phyloP scores from a whole-genome alignment of 1,140 invertebrate genomes.

The Teleopsis dalmanni region DNA sequence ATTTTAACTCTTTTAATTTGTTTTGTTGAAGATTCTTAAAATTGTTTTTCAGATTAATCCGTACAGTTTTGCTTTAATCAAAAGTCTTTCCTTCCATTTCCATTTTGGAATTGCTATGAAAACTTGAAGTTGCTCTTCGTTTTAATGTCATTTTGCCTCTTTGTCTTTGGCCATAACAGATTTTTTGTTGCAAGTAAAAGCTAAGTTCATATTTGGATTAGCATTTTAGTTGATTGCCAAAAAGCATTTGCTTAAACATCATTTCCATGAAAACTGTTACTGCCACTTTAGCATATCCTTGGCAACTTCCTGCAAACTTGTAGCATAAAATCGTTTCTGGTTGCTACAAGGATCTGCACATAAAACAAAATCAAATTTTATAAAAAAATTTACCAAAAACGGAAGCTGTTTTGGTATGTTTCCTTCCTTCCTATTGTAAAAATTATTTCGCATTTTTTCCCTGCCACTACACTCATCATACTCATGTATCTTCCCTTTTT shows the following conservation, averaged over 20 bases:
- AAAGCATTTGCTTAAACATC: slow-evolving; percentile 28
- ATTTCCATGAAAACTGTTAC: slow-evolving; percentile 40
- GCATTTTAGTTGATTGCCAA: background rate
- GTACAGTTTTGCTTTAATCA: too few species aligned
- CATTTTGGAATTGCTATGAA: too few species aligned
- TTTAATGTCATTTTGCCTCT: too few species aligned
- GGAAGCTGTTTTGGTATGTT: slow-evolving; percentile 6
- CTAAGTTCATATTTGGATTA: too few species aligned
- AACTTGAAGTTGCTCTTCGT: too few species aligned
- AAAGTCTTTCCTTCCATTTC: too few species aligned
- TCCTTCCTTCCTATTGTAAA: background rate
- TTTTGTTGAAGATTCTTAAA: too few species aligned
- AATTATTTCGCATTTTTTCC: background rate
- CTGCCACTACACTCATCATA: background rate
- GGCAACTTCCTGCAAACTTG: slow-evolving; percentile 19
- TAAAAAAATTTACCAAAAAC: too few species aligned
- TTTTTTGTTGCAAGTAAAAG: too few species aligned
- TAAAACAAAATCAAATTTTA: background rate
- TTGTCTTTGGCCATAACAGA: too few species aligned
- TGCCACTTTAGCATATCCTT: slow-evolving; percentile 36
- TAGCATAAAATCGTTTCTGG: background rate
- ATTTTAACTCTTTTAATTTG: too few species aligned
- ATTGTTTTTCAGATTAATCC: too few species aligned
- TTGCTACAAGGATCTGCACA: background rate
- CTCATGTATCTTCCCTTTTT: background rate